Evolutionary conservation across 2,888 invertebrate genomes (phyloP).

Genomic region (Chrysina gloriosa): DNA sequence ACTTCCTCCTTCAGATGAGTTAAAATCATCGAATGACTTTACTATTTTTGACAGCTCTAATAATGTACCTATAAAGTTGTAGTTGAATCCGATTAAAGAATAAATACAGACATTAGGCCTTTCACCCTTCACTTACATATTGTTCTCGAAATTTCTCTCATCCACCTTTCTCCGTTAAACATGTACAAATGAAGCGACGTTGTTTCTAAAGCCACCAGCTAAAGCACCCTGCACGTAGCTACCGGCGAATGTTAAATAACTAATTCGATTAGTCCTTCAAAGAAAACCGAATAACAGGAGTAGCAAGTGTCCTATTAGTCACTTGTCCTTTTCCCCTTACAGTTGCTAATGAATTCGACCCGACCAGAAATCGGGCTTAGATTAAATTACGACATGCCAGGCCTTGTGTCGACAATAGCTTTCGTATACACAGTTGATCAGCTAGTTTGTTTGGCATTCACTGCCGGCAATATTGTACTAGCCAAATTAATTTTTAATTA

Average conservation of each 20-base stretch:
- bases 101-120: too few species aligned
- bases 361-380: slow-evolving; percentile 9
- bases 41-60: too few species aligned
- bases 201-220: too few species aligned
- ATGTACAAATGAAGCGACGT: too few species aligned
- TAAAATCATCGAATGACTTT: too few species aligned
- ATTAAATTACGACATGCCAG: slow-evolving; percentile 21
- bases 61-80: too few species aligned
- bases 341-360: slow-evolving; percentile 24
- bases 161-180: too few species aligned
- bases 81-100: too few species aligned
- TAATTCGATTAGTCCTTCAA: slow-evolving; percentile 21
- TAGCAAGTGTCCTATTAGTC: slow-evolving; percentile 10
- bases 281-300: slow-evolving; percentile 3
- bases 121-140: too few species aligned
- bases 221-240: neutral
- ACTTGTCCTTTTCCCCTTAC: slow-evolving; percentile 14
- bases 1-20: too few species aligned
- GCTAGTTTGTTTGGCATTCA: slow-evolving; percentile 3
- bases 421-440: slow-evolving; percentile 4
- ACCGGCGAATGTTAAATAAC: neutral
- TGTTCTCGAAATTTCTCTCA: too few species aligned
- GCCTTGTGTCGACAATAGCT: slow-evolving; percentile 2
- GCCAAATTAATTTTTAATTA: neutral
- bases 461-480: neutral